phyloP scores from a whole-genome alignment of 2,113 vertebrate genomes.

The Nasalis larvatus region DNA sequence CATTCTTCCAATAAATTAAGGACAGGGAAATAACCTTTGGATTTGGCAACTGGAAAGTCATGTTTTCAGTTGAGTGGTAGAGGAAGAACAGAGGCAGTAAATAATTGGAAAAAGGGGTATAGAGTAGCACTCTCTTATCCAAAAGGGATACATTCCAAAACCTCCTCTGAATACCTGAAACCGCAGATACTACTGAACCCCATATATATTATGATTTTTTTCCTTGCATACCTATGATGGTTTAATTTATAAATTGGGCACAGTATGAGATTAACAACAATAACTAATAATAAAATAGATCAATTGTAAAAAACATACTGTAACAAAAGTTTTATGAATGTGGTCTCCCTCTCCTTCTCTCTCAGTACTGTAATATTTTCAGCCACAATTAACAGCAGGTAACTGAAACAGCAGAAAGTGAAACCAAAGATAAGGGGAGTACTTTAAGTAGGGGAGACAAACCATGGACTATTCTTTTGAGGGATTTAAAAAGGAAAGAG shows the following conservation, averaged over 20 bases:
- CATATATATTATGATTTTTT: not conserved
- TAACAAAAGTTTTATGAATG: not conserved
- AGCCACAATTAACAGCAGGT: not conserved
- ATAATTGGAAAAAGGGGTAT: not conserved
- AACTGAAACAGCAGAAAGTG: not conserved
- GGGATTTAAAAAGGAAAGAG: not conserved
- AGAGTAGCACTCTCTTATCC: not conserved
- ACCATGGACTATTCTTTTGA: not conserved
- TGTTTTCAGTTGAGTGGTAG: not conserved
- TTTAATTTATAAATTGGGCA: not conserved
- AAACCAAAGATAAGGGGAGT: not conserved
- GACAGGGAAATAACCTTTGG: not conserved
- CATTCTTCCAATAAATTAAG: not conserved
- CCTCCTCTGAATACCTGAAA: not conserved
- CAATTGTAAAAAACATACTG: not conserved
- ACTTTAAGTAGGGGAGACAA: not conserved
- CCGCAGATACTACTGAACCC: not conserved
- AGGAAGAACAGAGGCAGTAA: not conserved
- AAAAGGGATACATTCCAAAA: not conserved
- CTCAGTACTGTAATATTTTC: too few relatives aligned
- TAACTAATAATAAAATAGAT: not conserved
- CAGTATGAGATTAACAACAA: not conserved
- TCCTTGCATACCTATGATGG: not conserved
- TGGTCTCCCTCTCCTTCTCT: not conserved
- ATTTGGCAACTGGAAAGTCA: not conserved